phyloP scores from a whole-genome alignment of 2,113 vertebrate species.

The Planiliza haematocheilus region DNA sequence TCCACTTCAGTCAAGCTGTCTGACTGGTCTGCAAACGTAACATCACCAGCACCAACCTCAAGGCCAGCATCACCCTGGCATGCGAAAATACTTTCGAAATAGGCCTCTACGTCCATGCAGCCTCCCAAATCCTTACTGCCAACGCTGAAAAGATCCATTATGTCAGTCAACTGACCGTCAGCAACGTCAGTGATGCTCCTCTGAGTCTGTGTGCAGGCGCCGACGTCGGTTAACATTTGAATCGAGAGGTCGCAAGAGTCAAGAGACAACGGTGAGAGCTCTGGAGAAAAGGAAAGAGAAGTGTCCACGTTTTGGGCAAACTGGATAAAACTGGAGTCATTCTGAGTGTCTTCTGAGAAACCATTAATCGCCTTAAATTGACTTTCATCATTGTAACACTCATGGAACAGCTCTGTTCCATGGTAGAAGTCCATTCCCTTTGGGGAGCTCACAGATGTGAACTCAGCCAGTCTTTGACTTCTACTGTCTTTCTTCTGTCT shows the following conservation, averaged over 20 bases:
- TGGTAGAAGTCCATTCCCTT: constrained; percentile 7
- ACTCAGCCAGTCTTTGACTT: constrained; percentile 10
- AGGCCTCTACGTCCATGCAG: constrained; percentile 53
- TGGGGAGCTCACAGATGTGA: constrained; percentile 10
- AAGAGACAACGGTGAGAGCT: constrained; percentile 65
- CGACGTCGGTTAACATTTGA: constrained; percentile 62
- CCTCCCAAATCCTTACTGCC: constrained; percentile 35
- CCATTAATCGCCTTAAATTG: constrained; percentile 16
- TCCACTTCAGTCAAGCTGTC: constrained; percentile 27
- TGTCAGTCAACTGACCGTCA: constrained; percentile 72
- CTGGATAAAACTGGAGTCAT: constrained; percentile 3
- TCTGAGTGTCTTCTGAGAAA: constrained; percentile 40
- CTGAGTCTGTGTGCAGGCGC: constrained; percentile 27
- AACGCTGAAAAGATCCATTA: constrained; percentile 60
- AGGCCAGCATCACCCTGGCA: constrained; percentile 38
- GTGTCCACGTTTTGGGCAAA: constrained; percentile 27
- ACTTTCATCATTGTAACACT: constrained; percentile 18
- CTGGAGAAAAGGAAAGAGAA: constrained; percentile 51
- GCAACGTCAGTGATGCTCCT: constrained; percentile 36
- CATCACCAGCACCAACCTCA: constrained; percentile 24
- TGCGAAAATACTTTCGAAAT: constrained; percentile 58
- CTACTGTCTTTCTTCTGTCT: constrained; percentile 9
- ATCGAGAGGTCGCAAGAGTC: constrained; percentile 75
- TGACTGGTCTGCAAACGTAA: constrained; percentile 29
- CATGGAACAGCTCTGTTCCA: constrained; percentile 18